Conservation (phyloP, 2,888 invertebrate species). For the Luperina testacea region DNA sequence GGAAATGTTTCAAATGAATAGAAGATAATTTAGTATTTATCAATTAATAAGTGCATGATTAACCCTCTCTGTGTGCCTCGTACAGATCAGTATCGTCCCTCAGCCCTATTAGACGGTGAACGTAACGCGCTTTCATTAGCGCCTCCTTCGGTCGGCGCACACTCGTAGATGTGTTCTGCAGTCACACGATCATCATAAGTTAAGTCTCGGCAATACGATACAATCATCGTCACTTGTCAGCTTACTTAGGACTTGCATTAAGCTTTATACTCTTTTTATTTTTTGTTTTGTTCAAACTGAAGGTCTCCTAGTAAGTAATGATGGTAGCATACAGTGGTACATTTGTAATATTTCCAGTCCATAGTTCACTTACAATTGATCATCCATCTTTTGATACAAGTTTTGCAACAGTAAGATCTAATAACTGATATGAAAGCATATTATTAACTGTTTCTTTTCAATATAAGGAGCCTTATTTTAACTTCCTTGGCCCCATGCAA, state of each 20-base stretch:
- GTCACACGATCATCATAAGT: not conserved
- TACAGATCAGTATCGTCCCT: conserved; percentile 1
- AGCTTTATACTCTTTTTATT: not conserved
- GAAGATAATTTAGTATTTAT: not conserved
- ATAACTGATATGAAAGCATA: too few relatives aligned
- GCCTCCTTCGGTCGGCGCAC: conserved; percentile 15
- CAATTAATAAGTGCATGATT: not conserved
- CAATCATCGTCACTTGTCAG: conserved; percentile 1
- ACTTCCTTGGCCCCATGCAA: too few relatives aligned
- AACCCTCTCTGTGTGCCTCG: conserved; percentile 12
- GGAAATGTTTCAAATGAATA: not conserved
- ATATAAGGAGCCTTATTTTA: not conserved
- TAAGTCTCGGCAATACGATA: not conserved
- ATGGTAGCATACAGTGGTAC: not conserved
- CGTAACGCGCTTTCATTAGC: conserved; percentile 45
- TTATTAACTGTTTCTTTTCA: not conserved
- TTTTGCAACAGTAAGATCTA: not conserved
- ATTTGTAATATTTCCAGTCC: not conserved
- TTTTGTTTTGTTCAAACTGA: not conserved
- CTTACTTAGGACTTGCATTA: not conserved
- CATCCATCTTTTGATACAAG: not conserved
- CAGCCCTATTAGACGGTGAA: conserved; percentile 1
- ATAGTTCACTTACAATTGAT: not conserved
- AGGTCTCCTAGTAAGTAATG: not conserved
- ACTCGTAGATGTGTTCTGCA: conserved; percentile 14